Evolutionary conservation across 2,888 invertebrate genomes (phyloP).

Genomic region (Allygus modestus): DNA sequence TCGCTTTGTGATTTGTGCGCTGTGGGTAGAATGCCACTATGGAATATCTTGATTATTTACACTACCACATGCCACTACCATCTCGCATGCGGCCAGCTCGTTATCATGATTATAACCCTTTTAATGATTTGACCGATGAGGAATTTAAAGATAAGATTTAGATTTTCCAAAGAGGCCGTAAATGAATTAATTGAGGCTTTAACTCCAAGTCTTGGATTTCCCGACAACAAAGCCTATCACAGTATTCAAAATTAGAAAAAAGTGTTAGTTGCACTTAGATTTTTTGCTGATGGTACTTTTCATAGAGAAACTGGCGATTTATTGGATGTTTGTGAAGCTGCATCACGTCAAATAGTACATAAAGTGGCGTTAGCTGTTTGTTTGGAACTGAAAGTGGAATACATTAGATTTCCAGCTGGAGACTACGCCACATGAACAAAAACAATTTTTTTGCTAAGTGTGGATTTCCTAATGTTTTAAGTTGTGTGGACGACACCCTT

Average conservation of each 20-base stretch:
- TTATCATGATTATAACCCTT: neutral
- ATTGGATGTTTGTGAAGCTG: neutral
- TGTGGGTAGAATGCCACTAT: neutral
- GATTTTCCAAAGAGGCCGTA: constrained; percentile 5
- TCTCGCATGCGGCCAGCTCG: neutral
- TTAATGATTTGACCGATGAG: neutral
- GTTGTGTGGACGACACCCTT: no score
- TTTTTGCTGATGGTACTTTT: constrained; percentile 32
- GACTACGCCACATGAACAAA: no score
- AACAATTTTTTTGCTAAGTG: no score
- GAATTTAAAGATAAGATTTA: constrained; percentile 1
- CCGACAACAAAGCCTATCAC: neutral
- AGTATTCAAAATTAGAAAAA: constrained; percentile 23
- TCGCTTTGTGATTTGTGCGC: neutral
- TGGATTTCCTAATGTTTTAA: no score
- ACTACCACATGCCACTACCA: neutral
- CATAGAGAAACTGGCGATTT: constrained; percentile 1
- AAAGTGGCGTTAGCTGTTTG: neutral
- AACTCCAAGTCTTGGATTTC: constrained; percentile 1
- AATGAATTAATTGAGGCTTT: constrained; percentile 14
- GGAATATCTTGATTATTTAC: neutral
- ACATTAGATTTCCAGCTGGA: no score
- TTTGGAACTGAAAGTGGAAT: neutral
- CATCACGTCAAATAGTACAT: neutral
- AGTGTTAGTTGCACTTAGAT: constrained; percentile 11